phyloP scores from a whole-genome alignment of 2,113 vertebrate species.

The Alexandromys fortis region DNA sequence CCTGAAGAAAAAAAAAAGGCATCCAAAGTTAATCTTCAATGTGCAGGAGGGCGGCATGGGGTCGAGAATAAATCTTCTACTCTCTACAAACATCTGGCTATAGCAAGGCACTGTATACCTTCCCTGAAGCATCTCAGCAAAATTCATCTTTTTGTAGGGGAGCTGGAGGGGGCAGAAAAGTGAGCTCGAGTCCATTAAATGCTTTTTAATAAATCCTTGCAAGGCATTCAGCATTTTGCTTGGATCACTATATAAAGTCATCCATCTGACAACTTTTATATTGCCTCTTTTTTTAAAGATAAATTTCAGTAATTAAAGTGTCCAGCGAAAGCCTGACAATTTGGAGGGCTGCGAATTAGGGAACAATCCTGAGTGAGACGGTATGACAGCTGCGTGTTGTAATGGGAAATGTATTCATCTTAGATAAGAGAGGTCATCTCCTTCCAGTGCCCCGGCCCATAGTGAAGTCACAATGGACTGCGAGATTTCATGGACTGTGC shows the following conservation, averaged over 20 bases:
- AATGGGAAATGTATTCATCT: slow-evolving; percentile 81
- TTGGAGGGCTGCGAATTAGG: slow-evolving; percentile 66
- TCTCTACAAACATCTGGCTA: background rate
- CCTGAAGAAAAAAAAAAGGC: background rate
- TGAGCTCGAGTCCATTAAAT: slow-evolving; percentile 75
- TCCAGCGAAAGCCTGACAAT: slow-evolving; percentile 76
- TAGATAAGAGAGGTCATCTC: slow-evolving; percentile 77
- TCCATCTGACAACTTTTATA: slow-evolving; percentile 82
- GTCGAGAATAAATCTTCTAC: background rate
- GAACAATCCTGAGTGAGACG: slow-evolving; percentile 80
- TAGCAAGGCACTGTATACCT: background rate
- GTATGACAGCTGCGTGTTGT: slow-evolving; percentile 75
- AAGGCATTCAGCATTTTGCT: slow-evolving; percentile 74
- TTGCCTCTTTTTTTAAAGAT: slow-evolving; percentile 80
- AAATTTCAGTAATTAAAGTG: slow-evolving; percentile 86
- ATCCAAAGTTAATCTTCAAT: background rate
- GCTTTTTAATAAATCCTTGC: slow-evolving; percentile 74
- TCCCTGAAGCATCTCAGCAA: slow-evolving; percentile 32
- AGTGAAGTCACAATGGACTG: slow-evolving; percentile 47
- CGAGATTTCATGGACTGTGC: background rate
- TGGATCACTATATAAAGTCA: slow-evolving; percentile 82
- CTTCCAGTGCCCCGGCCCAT: background rate
- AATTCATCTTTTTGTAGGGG: background rate
- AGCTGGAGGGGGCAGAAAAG: background rate
- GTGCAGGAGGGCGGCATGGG: fast-evolving